Evolutionary conservation across 2,888 invertebrate genomes (phyloP).

Genomic region (Germaria angustata): DNA sequence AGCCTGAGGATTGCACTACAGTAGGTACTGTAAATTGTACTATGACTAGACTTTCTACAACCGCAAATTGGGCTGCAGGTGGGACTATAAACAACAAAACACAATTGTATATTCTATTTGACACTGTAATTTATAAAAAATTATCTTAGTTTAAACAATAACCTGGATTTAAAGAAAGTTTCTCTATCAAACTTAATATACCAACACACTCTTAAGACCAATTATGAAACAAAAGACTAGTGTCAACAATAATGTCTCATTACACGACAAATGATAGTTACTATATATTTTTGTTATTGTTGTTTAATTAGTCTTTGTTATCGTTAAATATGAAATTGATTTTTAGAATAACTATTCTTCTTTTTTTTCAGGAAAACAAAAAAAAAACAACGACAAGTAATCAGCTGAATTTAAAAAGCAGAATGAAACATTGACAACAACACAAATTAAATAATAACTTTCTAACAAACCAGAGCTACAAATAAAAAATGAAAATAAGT

Average conservation of each 20-base stretch:
- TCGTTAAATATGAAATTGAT: constrained; percentile 66
- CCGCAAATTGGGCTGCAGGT: too few relatives aligned
- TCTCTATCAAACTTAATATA: background rate
- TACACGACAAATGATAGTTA: background rate
- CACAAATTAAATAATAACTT: background rate
- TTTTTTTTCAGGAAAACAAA: constrained; percentile 3
- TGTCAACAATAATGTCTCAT: background rate
- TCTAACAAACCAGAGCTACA: background rate
- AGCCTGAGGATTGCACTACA: too few relatives aligned
- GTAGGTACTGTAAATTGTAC: too few relatives aligned
- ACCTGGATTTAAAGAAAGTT: background rate
- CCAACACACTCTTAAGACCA: background rate
- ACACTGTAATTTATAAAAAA: too few relatives aligned
- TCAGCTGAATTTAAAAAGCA: constrained; percentile 22
- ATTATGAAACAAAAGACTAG: background rate
- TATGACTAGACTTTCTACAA: too few relatives aligned
- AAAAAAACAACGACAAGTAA: background rate
- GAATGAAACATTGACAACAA: background rate
- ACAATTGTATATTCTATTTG: too few relatives aligned
- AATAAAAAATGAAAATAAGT: background rate
- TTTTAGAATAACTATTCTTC: constrained; percentile 23
- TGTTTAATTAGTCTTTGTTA: constrained; percentile 41
- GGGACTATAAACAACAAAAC: background rate
- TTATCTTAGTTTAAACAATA: too few relatives aligned
- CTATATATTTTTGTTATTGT: constrained; percentile 22